phyloP scores from a whole-genome alignment of 53 echinoderm and acorn worm species.

The Mesocentrotus franciscanus region DNA sequence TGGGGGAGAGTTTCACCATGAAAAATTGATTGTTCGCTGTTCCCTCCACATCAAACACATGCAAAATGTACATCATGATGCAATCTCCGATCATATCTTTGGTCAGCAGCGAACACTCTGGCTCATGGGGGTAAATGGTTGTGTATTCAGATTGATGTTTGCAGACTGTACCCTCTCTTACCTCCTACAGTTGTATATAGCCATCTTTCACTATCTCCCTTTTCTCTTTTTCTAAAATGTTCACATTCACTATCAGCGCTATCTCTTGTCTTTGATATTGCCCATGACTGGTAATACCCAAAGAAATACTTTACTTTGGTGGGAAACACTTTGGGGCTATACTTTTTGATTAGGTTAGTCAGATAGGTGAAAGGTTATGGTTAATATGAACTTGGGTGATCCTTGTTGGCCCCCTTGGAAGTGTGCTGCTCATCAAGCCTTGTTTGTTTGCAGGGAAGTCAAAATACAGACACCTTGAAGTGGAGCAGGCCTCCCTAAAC shows the following conservation, averaged over 20 bases:
- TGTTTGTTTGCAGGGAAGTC: conserved; percentile 63
- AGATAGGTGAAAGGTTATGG: conserved; percentile 29
- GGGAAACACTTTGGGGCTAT: neutral
- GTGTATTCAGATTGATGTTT: conserved; percentile 1
- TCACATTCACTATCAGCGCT: neutral
- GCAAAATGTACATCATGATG: neutral
- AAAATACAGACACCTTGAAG: conserved; percentile 50
- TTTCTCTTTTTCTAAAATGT: neutral
- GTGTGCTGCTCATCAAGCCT: conserved; percentile 4
- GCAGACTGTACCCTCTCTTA: neutral
- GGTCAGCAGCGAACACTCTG: neutral
- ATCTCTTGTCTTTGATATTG: neutral
- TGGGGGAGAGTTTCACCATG: conserved; percentile 24
- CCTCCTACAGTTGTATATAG: neutral
- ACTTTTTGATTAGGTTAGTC: conserved; percentile 53
- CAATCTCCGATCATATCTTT: neutral
- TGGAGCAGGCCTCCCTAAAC: conserved; percentile 30
- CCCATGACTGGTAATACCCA: neutral
- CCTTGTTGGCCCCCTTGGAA: conserved; percentile 43
- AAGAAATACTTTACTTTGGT: neutral
- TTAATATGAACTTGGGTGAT: conserved; percentile 49
- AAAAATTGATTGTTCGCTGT: conserved; percentile 41
- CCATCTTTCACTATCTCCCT: neutral
- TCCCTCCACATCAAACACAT: conserved; percentile 17
- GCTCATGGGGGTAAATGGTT: conserved; percentile 7